Evolutionary conservation across 2,888 invertebrate species (phyloP).

Genomic region (Drosophila gaucha): DNA sequence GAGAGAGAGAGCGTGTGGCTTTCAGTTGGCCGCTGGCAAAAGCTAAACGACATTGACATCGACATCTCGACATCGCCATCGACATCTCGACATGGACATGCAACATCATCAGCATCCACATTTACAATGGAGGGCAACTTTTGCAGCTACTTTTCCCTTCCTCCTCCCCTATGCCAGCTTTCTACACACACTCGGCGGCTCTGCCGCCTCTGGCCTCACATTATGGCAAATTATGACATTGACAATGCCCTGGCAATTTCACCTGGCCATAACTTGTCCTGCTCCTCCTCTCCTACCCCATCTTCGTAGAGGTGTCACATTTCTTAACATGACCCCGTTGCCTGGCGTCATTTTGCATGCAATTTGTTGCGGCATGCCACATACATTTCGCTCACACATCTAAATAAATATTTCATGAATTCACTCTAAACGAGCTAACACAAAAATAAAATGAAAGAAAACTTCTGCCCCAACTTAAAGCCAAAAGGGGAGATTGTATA

Average conservation of each 20-base stretch:
- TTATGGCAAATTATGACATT: constrained; percentile 77
- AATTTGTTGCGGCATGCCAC: constrained; percentile 62
- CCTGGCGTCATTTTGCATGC: constrained; percentile 39
- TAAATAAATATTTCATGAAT: constrained; percentile 47
- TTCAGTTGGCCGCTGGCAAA: constrained; percentile 32
- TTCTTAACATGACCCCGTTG: constrained; percentile 50
- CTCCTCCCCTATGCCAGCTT: too few relatives aligned
- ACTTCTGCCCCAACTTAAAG: background rate
- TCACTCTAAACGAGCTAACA: constrained; percentile 19
- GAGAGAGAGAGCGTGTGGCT: constrained; percentile 2
- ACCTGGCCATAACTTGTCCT: constrained; percentile 56
- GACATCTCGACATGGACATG: constrained; percentile 62
- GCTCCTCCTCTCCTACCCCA: constrained; percentile 5
- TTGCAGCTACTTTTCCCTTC: background rate
- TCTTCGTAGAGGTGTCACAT: constrained; percentile 49
- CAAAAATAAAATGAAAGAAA: constrained; percentile 7
- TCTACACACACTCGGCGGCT: background rate
- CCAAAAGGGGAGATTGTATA: background rate
- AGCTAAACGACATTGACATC: constrained; percentile 64
- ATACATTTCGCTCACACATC: constrained; percentile 38
- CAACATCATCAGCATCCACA: constrained; percentile 62
- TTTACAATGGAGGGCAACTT: constrained; percentile 26
- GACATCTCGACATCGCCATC: constrained; percentile 59
- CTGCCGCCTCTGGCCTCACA: constrained; percentile 28
- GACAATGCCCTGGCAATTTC: constrained; percentile 58